These are phyloP conservation scores for Salvelinus namaycush DNA, from an alignment of 2,113 vertebrate species.

Conservation along the genomic window DNA sequence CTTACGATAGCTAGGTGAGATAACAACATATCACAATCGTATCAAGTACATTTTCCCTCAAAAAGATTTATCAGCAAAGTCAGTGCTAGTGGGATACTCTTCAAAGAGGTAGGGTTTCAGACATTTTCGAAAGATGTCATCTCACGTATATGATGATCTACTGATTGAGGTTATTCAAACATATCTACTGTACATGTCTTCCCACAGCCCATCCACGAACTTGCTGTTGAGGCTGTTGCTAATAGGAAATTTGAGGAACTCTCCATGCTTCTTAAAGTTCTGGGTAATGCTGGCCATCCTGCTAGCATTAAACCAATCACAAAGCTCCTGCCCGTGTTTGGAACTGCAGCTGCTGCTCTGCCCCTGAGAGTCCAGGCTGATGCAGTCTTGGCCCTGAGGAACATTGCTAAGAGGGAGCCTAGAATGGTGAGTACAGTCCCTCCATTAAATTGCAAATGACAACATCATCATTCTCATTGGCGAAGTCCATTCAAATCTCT, in stretches of 20 bases:
- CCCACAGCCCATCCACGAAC: conserved; percentile 77
- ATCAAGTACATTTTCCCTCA: no score
- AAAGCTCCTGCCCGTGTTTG: conserved; percentile 77
- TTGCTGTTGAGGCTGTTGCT: conserved; percentile 64
- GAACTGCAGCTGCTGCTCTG: conserved; percentile 56
- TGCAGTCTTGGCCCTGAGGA: conserved; percentile 78
- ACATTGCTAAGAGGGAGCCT: conserved; percentile 78
- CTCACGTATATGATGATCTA: neutral
- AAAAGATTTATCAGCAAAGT: no score
- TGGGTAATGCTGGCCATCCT: conserved; percentile 82
- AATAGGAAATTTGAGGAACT: conserved; percentile 67
- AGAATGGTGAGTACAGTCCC: conserved; percentile 65
- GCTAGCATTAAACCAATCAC: conserved; percentile 79
- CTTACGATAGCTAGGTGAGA: no score
- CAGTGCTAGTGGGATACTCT: no score
- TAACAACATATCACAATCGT: no score
- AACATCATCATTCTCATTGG: neutral
- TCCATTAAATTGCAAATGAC: neutral
- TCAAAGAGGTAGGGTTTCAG: no score
- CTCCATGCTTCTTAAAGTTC: conserved; percentile 75
- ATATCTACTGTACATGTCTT: no score
- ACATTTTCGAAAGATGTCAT: no score
- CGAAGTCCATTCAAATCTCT: neutral
- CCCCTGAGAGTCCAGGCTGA: conserved; percentile 74
- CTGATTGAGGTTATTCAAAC: neutral